Base-by-base conservation (phyloP, 2,797 vertebrate species). In the Linurgus olivaceus region DNA sequence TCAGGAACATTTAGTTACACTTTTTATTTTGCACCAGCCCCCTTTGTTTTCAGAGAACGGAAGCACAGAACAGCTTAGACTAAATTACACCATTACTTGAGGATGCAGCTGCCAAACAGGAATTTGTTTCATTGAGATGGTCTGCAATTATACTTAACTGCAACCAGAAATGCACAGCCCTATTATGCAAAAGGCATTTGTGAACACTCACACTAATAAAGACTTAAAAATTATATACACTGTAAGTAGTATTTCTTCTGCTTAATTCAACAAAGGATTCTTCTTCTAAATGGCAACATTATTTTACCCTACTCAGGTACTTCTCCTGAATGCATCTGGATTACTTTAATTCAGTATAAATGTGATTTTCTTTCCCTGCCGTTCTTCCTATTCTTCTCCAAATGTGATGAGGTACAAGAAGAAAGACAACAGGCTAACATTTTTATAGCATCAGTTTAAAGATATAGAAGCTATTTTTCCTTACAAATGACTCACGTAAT, bases 61-160 rank as follows among this genome's bases (percentile, higher is more conserved):
- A 97, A 96, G 89, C 17, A 55, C 33, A 83, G 86, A 95, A 86
- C 71, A 90, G 79, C 48, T 84, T 51, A 95, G 59, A 88, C 80
- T 93, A 95, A 88, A 96, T 92, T 81, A 96, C 73, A 93, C 72
- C 94, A 86, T 75, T 93, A 80, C 86, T 93, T 83, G 87, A 97
- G 94, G 95, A 97, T 97, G 93, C 96, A 98, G 97, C 96, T 97
- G 97, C 90, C 80, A 95, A 86, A 93, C 10, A 94, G 94, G 96
- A 97, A 97, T 94, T 90, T 90, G 88, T 80, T 96, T 78, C 90
- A 90, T 68, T 90, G 68, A 95, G 90, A 96, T 78, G 73, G 72
- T 82, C 68, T 93, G 87, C 50, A 82, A 76, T 90, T 70, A 86
- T 12, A 88, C 70, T 84, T 59, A 76, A 90, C 65, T 81, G 61